Base-by-base conservation (phyloP, 2,113 vertebrate species). In the Speoplatyrhinus poulsoni region DNA sequence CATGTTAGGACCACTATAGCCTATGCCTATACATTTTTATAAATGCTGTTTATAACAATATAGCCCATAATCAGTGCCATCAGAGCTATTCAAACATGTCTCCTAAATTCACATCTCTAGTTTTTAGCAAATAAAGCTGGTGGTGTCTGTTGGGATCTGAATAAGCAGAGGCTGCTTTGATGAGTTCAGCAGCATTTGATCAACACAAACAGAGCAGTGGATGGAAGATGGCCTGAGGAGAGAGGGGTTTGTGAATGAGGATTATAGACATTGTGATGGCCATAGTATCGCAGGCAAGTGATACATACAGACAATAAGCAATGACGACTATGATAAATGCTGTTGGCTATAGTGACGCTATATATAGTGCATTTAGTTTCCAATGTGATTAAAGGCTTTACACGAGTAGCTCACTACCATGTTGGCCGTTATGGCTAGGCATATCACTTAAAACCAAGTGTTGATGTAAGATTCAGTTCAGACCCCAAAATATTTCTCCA, bases 171-270 rank as follows among this genome's bases (percentile, higher is more conserved):
- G 89, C 86, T 11, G 86, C 86, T 90, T 90, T 90, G 86, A 90
- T 90, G 89, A 91, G 88, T 85, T 86, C 88, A 88, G 84, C 87
- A 86, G 87, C 87, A 88, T 88, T 90, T 91, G 89, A 90, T 90
- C 85, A 90, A 88, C 85, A 89, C 85, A 86, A 82, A 79, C 83
- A 87, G 83, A 80, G n/a, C 36, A 79, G 74, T 53, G 73, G 88
- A 90, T 90, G 82, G 87, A 90, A 90, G 85, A 64, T 52, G 65
- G 50, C 55, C 32, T 54, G 73, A 70, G 69, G 69, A 70, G 75
- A 67, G 79, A 67, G 63, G 76, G 76, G 77, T 88, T 84, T 80
- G 72, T 79, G 79, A 76, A 81, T 81, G 84, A 82, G 73, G 72
- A 74, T 76, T 80, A 60, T 75, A 78, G 80, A 5, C 36, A 41